Conservation (phyloP, 2,113 vertebrate genomes). For the Pachyramphus minor region DNA sequence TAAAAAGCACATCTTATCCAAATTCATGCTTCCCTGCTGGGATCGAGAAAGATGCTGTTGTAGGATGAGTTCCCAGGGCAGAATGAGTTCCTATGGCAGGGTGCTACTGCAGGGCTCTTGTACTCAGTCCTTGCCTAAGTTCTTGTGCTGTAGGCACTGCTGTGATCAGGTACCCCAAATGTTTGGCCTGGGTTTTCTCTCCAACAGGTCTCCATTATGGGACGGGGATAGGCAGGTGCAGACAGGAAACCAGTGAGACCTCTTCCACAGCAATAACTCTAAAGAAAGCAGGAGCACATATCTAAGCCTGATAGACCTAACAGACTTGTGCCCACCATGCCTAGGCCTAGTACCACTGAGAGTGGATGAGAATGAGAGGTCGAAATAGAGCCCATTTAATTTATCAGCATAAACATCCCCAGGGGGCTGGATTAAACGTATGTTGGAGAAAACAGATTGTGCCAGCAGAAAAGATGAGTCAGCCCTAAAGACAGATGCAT, state of each 20-base stretch:
- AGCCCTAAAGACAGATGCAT: not conserved
- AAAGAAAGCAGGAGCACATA: not conserved
- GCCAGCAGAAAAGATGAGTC: slow-evolving; percentile 39
- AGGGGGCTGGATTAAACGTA: not conserved
- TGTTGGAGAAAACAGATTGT: slow-evolving; percentile 8
- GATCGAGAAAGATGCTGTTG: not conserved
- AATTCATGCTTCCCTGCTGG: not conserved
- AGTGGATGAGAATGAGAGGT: not conserved
- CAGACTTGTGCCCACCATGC: not conserved
- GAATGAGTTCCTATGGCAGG: not conserved
- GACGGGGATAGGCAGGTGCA: not conserved
- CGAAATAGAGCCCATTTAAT: not conserved
- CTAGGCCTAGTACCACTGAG: not conserved
- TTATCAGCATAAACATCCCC: slow-evolving; percentile 1
- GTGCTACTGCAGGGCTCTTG: not conserved
- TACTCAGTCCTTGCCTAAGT: not conserved
- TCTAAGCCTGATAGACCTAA: not conserved
- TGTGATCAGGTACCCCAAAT: not conserved
- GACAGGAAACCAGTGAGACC: not conserved
- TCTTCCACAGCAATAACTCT: not conserved
- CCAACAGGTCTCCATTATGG: rapidly evolving
- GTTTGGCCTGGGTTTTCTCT: not conserved
- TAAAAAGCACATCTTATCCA: not conserved
- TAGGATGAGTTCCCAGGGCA: not conserved
- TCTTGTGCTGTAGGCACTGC: not conserved